These are phyloP conservation scores for Colletes latitarsis DNA, from an alignment of 1,140 invertebrate genomes.

Conservation along the genomic window DNA sequence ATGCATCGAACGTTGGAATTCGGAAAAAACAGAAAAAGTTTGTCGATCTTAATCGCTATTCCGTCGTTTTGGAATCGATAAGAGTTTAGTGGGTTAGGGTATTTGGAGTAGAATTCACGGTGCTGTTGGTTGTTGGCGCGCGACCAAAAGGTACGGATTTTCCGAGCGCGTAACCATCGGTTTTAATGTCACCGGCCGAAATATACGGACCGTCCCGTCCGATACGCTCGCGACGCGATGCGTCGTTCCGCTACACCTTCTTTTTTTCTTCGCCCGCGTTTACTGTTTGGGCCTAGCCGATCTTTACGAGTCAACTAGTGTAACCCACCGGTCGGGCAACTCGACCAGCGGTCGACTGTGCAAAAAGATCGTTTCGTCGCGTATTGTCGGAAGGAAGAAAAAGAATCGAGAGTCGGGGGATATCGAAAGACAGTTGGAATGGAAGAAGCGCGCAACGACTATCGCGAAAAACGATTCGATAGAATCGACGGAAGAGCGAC, in stretches of 20 bases:
- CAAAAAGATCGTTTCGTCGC: too few species aligned
- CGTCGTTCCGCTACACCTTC: not conserved
- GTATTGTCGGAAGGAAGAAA: too few species aligned
- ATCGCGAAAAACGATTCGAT: too few species aligned
- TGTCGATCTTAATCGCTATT: not conserved
- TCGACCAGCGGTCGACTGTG: not conserved
- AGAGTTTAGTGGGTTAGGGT: conserved; percentile 65
- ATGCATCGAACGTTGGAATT: not conserved
- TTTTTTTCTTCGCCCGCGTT: not conserved
- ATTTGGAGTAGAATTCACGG: conserved; percentile 48
- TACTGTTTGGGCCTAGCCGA: not conserved
- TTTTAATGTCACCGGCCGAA: conserved; percentile 62
- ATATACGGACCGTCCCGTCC: conserved; percentile 29
- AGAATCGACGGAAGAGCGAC: not conserved
- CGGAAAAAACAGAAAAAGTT: not conserved
- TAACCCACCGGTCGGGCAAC: too few species aligned
- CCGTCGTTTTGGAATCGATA: conserved; percentile 47
- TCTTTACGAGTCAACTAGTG: too few species aligned
- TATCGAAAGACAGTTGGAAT: too few species aligned
- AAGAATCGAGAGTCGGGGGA: too few species aligned
- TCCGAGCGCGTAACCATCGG: conserved; percentile 64
- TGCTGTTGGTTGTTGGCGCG: conserved; percentile 46
- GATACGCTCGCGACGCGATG: too few species aligned
- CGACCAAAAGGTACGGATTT: conserved; percentile 66
- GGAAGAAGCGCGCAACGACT: too few species aligned